Base-by-base conservation (phyloP, 2,888 invertebrate species). In the Meta bourneti region DNA sequence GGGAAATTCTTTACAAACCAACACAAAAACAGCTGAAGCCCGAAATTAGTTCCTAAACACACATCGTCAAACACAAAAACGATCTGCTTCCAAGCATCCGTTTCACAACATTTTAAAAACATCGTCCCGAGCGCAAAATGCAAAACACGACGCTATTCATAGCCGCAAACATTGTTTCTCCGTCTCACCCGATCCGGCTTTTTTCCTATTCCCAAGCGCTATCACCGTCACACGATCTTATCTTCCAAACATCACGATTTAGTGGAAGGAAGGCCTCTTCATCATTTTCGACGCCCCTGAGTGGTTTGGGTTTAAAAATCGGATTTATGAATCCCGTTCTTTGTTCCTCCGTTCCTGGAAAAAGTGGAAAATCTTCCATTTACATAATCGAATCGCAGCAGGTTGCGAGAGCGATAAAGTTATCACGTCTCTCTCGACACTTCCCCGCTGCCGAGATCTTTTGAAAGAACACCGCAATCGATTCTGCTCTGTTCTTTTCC, bases 371-470 rank as follows among this genome's bases (percentile, higher is more conserved):
- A 61, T 69, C 61, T 61, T 7, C 49, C 81, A 88, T 88, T 88
- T 88, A 77, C 88, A 88, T 88, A 88, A 88, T 88, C 88, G 75
- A 88, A 81, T 87, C 51, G 16, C 69, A 13, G 16, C 48, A 34
- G 49, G 70, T 48, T 49, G n/a, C 82, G 82, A 19, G 82, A 84
- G 20, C 49, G 78, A 78, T 52, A 72, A 61, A 48, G 19, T 52
- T 81, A 81, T 75, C 75, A 61, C 16, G 16, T 87, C 79, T 79
- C 71, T 52, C 69, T 74, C 74, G 49, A 69, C 74, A 78, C 61
- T 69, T 61, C 13, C 34, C 19, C 20, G 79, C 54, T 54, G 74
- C 19, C 34, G 80, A 70, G 49, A 54, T 61, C 61, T 79, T n/a
- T 87, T 80, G 52, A 87, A 72, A 61, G 52, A 34, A 48, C 69